These are phyloP conservation scores for Elephas maximus DNA, from an alignment of 2,113 vertebrate genomes.

Conservation along the genomic window DNA sequence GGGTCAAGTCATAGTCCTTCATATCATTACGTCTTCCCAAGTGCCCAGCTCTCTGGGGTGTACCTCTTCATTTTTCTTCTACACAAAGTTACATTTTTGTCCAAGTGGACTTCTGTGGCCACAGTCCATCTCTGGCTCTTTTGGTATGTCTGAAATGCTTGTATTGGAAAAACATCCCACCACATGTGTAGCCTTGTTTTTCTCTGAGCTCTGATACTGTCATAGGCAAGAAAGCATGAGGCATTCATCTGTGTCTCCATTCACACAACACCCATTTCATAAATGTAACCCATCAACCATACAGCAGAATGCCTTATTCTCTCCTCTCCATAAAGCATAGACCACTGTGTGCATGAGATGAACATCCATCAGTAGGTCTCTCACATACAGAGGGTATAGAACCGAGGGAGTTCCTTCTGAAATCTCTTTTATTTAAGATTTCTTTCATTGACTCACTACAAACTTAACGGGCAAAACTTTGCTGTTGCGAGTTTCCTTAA, in stretches of 20 bases:
- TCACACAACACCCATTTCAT: slow-evolving; percentile 48
- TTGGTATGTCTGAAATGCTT: neutral
- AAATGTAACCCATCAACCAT: neutral
- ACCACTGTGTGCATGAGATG: neutral
- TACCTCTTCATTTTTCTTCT: neutral
- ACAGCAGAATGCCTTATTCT: neutral
- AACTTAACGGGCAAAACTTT: slow-evolving; percentile 75
- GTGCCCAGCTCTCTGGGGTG: neutral
- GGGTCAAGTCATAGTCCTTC: neutral
- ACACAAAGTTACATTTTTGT: slow-evolving; percentile 19
- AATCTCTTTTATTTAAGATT: slow-evolving; percentile 77
- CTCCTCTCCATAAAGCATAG: neutral
- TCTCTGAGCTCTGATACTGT: neutral
- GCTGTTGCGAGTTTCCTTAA: slow-evolving; percentile 81
- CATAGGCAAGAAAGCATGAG: slow-evolving; percentile 35
- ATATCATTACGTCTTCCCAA: neutral
- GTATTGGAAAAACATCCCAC: neutral
- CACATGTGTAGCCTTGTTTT: neutral
- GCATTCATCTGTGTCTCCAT: slow-evolving; percentile 8
- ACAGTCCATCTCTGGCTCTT: neutral
- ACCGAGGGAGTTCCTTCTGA: slow-evolving; percentile 49
- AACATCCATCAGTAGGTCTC: slow-evolving; percentile 55
- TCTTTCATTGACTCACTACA: slow-evolving; percentile 74
- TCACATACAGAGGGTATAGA: neutral
- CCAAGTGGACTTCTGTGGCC: neutral